phyloP scores from a whole-genome alignment of 2,797 vertebrate genomes.

The Cyprinodon diabolis region DNA sequence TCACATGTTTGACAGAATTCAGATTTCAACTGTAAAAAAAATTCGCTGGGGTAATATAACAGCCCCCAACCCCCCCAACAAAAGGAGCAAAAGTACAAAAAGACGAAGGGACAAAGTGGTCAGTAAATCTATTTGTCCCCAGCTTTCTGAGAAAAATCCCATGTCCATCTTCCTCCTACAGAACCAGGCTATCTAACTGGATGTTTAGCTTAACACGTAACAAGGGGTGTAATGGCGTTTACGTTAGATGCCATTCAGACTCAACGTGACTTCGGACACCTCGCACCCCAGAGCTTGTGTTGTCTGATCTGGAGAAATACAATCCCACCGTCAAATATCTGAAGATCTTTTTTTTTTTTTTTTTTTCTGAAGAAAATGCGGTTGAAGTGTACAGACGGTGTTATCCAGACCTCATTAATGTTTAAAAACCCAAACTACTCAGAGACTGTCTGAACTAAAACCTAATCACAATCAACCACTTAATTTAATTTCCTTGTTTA shows the following conservation, averaged over 20 bases:
- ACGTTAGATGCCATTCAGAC: not conserved
- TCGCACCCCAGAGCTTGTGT: not conserved
- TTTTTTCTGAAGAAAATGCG: too few species aligned
- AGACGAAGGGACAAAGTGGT: not conserved
- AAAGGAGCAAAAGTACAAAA: not conserved
- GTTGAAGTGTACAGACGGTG: too few species aligned
- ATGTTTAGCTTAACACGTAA: not conserved
- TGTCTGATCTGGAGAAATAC: not conserved
- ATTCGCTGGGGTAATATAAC: not conserved
- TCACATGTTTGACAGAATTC: too few species aligned
- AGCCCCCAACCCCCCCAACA: too few species aligned
- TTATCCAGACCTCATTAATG: not conserved
- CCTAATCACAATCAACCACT: not conserved
- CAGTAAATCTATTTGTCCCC: not conserved
- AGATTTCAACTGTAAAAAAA: not conserved
- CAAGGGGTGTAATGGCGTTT: not conserved
- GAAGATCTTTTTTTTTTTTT: too few species aligned
- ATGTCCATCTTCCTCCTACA: too few species aligned
- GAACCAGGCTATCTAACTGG: not conserved
- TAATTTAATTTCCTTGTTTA: not conserved
- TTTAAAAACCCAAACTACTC: not conserved
- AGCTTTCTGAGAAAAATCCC: not conserved
- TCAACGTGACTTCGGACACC: not conserved
- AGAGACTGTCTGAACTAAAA: too few species aligned
- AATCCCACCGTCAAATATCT: too few species aligned